These are phyloP conservation scores for Nansenia antarctica DNA, from an alignment of 2,113 vertebrate species.

Conservation along the genomic window DNA sequence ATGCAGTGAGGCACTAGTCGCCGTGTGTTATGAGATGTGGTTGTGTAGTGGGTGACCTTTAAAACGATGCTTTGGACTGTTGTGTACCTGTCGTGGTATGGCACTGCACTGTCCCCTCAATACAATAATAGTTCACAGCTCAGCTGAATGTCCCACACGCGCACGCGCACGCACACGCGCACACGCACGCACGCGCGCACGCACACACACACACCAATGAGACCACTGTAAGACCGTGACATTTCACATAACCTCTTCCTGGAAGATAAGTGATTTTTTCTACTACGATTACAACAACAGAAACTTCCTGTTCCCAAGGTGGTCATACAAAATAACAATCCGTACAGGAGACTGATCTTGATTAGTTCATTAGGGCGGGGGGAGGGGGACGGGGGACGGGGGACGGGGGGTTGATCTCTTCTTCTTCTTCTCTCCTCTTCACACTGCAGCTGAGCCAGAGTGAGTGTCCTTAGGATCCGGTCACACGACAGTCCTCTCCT, in stretches of 20 bases:
- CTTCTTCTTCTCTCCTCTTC: conserved; percentile 8
- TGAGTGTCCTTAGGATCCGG: neutral
- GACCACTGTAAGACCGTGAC: neutral
- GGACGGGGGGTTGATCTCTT: too few species aligned
- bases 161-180: conserved; percentile 33
- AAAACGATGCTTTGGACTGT: conserved; percentile 13
- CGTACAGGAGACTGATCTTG: too few species aligned
- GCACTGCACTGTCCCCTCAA: conserved; percentile 57
- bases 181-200: conserved; percentile 28
- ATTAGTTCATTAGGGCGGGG: too few species aligned
- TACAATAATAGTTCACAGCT: conserved; percentile 45
- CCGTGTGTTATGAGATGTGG: conserved; percentile 11
- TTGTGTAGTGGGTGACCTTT: conserved; percentile 22
- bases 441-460: conserved; percentile 2
- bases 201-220: conserved; percentile 28
- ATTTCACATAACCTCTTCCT: conserved; percentile 8
- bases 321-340: too few species aligned
- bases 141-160: conserved; percentile 41
- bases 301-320: too few species aligned
- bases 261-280: neutral
- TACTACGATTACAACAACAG: too few species aligned
- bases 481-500: neutral
- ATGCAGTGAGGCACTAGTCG: conserved; percentile 54
- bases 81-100: conserved; percentile 35
- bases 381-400: too few species aligned